Evolutionary conservation across 2,797 vertebrate genomes (phyloP), one percentile per base, ranked within the genome.

Genomic region (Takifugu ocellatus): DNA sequence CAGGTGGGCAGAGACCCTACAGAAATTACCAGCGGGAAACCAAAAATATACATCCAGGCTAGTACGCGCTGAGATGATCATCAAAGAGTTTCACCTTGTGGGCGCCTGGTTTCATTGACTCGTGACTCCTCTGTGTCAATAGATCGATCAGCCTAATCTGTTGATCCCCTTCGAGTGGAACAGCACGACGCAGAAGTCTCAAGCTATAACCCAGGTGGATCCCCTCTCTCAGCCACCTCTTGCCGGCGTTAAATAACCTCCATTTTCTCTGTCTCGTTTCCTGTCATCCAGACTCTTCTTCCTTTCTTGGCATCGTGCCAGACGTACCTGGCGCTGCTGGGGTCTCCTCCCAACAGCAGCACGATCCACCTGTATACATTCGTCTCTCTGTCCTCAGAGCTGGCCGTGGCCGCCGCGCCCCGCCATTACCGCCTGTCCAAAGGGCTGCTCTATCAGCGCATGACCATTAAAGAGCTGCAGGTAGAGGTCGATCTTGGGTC

Each of bases 131-230:
- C 39, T 64, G 54, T 71, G 56, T 60, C 57, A 48, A 75, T 77
- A 98, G 96, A 96, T 98, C 81, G 94, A 96, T 75, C 93, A 95
- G 78, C 95, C 95, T 27, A 91, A 97, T 45, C 90, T 96, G 74
- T 87, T 94, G 45, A 90, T 96, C 74, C 94, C 93, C 5, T 75
- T 81, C 68, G 78, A 93, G 79, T 93, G 89, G 89, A 88, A 91
- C 87, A 86, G 55, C 70, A 77, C 80, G 47, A 77, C 60, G 3
- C 70, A 82, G 51, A 90, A 71, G 72, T 92, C 91, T 62, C 90
- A 91, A 83, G 82, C 85, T 36, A 90, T 90, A 73, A 82, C 92
- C 84, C 83, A 87, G 87, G 93, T 94, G 54, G 61, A 75, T 21
- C 64, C 56, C 54, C n/a, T 21, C 21, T 49, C 10, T 14, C 2